Evolutionary conservation across 2,797 vertebrate genomes (phyloP), one percentile per base, ranked within the genome.

Genomic region (Xerus rutilus): DNA sequence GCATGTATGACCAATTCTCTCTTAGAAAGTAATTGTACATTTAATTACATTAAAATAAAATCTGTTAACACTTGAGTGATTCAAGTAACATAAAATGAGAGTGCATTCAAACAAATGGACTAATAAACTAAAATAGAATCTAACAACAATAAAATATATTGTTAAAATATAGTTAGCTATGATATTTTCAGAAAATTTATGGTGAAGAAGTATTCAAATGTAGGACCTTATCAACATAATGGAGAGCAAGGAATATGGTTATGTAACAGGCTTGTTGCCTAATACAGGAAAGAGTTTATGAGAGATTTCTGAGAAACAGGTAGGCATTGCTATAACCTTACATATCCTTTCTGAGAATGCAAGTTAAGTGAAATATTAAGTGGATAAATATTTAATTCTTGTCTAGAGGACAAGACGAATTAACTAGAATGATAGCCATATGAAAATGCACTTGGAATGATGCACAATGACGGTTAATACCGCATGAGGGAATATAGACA

Each of bases 331-430:
- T 89, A 78, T 79, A 89, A 95, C 74, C 52, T 84, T 98, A 93
- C 93, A 93, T 77, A 94, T 97, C 94, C 95, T 98, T 96, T 93
- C 94, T 96, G 96, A 97, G 95, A 97, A 97, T 39, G 70, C 82
- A 97, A 98, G 93, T 90, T 97, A 97, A 97, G 64, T 97, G 92
- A 98, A 98, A 97, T 96, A 94, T 96, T 90, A 97, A 93, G 91
- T 49, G 78, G 85, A 83, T 98, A 97, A 97, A 97, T 98, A 97
- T 97, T 98, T 98, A 97, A 97, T 97, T 96, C 94, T 97, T 98
- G 90, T 94, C 96, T 97, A 97, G 86, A 1, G 0, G 69, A 96
- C 86, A 96, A 95, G 96, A 96, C 79, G 97, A 89, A 97, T 93
- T 95, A 97, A 95, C 81, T 76, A 97, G 92, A 95, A 97, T 95